These are phyloP conservation scores for Catostylus mosaicus DNA, from an alignment of 30 jellyfish, hydroid and myxozoan genomes.

Conservation along the genomic window DNA sequence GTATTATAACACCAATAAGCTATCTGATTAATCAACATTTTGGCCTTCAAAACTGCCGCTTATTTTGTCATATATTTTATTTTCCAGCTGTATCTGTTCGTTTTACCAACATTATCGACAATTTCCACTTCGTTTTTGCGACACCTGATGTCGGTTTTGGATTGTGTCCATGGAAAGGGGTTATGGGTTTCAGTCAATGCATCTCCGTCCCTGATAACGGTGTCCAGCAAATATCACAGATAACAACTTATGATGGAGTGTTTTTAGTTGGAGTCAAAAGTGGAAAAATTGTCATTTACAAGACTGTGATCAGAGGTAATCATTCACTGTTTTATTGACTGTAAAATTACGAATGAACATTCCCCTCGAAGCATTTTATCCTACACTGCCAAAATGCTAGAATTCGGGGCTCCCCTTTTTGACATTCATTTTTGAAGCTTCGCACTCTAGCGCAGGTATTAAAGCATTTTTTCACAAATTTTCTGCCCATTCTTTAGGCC, in stretches of 20 bases:
- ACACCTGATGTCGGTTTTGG: conserved; percentile 78
- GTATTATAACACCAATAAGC: background rate
- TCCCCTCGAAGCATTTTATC: too few species aligned
- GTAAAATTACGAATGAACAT: too few species aligned
- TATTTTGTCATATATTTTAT: background rate
- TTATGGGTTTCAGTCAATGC: conserved; percentile 75
- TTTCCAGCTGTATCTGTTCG: conserved; percentile 51
- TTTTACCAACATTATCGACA: conserved; percentile 10
- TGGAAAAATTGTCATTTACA: conserved; percentile 6
- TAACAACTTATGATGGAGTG: conserved; percentile 62
- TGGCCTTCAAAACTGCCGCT: background rate
- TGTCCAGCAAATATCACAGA: conserved; percentile 38
- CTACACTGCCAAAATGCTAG: too few species aligned
- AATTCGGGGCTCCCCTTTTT: too few species aligned
- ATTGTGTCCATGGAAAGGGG: conserved; percentile 90
- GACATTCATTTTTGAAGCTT: too few species aligned
- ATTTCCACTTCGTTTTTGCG: conserved; percentile 44
- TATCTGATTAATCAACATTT: background rate
- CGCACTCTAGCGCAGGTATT: too few species aligned
- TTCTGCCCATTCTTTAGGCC: too few species aligned
- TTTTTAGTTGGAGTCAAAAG: conserved; percentile 46
- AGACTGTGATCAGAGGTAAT: conserved; percentile 48
- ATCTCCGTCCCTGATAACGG: conserved; percentile 53
- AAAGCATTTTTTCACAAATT: too few species aligned
- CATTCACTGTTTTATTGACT: background rate